Evolutionary conservation across 2,797 vertebrate genomes (phyloP).

Genomic region (Phataginus tricuspis): DNA sequence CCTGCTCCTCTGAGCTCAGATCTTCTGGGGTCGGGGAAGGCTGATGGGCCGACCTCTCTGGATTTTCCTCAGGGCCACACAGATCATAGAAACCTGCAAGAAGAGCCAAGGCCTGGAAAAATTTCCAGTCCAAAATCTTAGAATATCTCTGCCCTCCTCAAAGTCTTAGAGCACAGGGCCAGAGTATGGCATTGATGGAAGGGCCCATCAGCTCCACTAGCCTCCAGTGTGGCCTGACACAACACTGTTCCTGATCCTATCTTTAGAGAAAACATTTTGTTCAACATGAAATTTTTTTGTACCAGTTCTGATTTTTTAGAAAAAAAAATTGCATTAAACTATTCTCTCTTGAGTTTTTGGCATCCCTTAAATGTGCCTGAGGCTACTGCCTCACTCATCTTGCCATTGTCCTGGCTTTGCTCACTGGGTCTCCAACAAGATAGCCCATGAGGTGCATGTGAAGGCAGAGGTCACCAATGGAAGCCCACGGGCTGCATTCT

Average conservation of each 20-base stretch:
- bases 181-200: neutral
- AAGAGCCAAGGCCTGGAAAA: neutral
- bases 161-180: neutral
- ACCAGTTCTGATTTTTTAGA: neutral
- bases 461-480: neutral
- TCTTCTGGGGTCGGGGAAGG: neutral
- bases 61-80: neutral
- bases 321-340: neutral
- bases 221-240: neutral
- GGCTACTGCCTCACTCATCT: neutral
- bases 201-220: neutral
- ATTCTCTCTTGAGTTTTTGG: neutral
- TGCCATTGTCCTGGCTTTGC: neutral
- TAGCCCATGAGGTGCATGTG: neutral
- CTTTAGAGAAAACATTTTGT: slow-evolving; percentile 4
- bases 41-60: neutral
- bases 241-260: neutral
- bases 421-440: neutral
- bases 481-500: neutral
- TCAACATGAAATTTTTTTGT: neutral
- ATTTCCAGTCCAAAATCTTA: neutral
- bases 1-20: neutral
- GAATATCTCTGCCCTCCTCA: no score
- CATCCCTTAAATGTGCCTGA: neutral
- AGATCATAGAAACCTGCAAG: neutral